A percentile compares a stretch with the other conserved stretches of the same genome.
These are phyloP conservation scores for Cebidichthys violaceus DNA, from an alignment of 2,113 vertebrate species.

Conservation along the genomic window DNA sequence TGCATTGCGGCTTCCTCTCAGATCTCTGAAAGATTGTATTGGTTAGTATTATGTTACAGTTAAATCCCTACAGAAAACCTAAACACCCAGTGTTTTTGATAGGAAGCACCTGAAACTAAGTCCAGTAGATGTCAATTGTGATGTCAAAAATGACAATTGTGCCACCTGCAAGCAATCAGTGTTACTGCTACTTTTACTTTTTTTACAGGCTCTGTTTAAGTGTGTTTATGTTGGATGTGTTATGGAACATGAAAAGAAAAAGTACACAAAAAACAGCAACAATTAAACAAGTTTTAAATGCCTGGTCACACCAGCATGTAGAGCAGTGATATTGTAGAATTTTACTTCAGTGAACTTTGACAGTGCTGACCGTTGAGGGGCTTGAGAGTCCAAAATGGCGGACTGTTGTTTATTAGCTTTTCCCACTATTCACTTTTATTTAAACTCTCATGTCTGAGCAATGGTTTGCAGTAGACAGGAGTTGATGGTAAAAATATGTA, in stretches of 20 bases:
- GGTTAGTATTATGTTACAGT: constrained; percentile 19
- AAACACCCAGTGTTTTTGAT: not conserved
- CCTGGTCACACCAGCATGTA: not conserved
- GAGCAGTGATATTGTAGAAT: too few species aligned
- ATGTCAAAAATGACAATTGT: too few species aligned
- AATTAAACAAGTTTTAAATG: not conserved
- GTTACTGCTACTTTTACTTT: not conserved
- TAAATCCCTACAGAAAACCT: constrained; percentile 2
- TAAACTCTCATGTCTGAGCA: too few species aligned
- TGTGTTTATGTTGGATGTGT: not conserved
- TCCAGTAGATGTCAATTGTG: not conserved
- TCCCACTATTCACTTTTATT: too few species aligned
- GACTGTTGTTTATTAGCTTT: not conserved
- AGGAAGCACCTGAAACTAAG: constrained; percentile 20
- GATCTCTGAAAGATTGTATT: constrained; percentile 20
- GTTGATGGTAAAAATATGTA: too few species aligned
- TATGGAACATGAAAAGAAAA: not conserved
- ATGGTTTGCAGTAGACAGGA: too few species aligned
- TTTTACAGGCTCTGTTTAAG: not conserved
- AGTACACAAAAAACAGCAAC: not conserved
- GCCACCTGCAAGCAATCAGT: constrained; percentile 1
- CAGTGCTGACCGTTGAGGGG: not conserved
- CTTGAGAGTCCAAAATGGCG: not conserved
- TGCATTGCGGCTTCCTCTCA: constrained; percentile 50
- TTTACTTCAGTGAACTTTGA: not conserved